Conservation (phyloP, 2,113 vertebrate genomes). For the Halichoerus grypus region DNA sequence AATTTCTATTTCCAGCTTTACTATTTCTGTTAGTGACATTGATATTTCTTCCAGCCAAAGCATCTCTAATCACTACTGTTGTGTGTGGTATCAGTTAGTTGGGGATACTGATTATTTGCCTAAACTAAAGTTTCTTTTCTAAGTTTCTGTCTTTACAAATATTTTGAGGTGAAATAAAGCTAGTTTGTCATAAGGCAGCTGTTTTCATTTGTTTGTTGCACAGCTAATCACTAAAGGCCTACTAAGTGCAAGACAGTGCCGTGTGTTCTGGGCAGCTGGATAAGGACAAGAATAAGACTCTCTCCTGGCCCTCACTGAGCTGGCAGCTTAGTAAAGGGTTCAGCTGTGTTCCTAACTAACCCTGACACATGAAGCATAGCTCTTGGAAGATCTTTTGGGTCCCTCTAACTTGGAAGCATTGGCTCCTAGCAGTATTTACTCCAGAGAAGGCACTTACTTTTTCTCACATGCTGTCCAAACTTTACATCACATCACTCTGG, state of each 20-base stretch:
- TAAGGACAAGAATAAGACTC: neutral
- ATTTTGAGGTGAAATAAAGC: conserved; percentile 14
- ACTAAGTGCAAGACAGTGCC: neutral
- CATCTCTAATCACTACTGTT: neutral
- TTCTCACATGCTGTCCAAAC: neutral
- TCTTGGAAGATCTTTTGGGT: neutral
- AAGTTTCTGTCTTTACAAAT: neutral
- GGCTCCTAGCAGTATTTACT: neutral
- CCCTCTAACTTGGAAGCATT: neutral
- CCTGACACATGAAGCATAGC: neutral
- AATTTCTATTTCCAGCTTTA: neutral
- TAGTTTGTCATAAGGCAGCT: neutral
- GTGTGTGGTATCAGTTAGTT: neutral
- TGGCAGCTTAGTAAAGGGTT: neutral
- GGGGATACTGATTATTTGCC: neutral
- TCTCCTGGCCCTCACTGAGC: neutral
- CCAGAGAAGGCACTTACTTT: neutral
- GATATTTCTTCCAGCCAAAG: neutral
- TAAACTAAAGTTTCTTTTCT: neutral
- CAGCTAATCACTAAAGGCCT: neutral
- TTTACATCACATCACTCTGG: neutral
- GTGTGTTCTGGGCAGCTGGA: neutral
- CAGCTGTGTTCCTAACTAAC: neutral
- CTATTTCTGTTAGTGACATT: neutral
- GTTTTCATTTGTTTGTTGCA: neutral